Percentiles rank a stretch among this genome's conserved stretches.
phyloP scores from a whole-genome alignment of 1,140 invertebrate genomes.

The Diploscapter pachys region DNA sequence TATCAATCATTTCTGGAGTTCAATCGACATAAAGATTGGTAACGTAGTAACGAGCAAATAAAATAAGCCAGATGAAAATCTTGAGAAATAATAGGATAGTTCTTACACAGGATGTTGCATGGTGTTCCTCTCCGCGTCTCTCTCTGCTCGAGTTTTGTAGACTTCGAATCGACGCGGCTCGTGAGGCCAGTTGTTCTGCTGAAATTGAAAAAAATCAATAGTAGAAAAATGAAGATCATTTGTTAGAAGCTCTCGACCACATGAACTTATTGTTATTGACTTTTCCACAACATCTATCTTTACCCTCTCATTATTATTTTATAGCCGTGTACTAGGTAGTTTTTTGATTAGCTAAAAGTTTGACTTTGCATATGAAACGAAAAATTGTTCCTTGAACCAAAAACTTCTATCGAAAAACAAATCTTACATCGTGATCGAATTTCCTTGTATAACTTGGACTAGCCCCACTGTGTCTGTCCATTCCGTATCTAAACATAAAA shows the following conservation, averaged over 20 bases:
- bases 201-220: neutral
- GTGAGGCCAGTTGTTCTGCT: slow-evolving; percentile 39
- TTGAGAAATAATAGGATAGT: no score
- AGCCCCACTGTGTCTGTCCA: neutral
- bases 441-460: slow-evolving; percentile 30
- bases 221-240: neutral
- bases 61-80: no score
- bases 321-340: slow-evolving; percentile 26
- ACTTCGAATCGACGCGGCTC: slow-evolving; percentile 55
- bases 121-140: slow-evolving; percentile 47
- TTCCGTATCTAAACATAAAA: no score
- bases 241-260: slow-evolving; percentile 9
- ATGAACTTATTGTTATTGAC: slow-evolving; percentile 7
- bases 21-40: slow-evolving; percentile 33
- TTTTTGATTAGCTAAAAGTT: slow-evolving; percentile 8
- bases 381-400: neutral
- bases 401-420: no score
- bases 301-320: slow-evolving; percentile 1
- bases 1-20: slow-evolving; percentile 20
- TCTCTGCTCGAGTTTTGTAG: slow-evolving; percentile 54
- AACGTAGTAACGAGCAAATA: slow-evolving; percentile 19
- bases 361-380: neutral
- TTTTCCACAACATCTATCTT: slow-evolving; percentile 31
- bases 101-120: slow-evolving; percentile 7
- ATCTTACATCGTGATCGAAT: slow-evolving; percentile 29